These are phyloP conservation scores for Drosophila kuntzei DNA, from an alignment of 2,888 invertebrate species.

Conservation along the genomic window DNA sequence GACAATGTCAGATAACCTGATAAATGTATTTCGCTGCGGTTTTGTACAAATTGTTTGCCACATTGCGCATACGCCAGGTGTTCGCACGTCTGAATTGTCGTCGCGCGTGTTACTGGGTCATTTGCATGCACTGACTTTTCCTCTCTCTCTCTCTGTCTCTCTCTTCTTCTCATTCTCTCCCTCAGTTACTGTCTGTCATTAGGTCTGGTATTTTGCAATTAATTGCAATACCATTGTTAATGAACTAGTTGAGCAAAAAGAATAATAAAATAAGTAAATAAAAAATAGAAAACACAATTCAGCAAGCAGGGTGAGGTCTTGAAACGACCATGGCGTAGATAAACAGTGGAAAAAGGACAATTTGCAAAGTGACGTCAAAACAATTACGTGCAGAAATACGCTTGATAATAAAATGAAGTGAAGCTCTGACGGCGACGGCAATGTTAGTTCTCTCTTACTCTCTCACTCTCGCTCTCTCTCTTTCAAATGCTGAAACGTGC, in stretches of 20 bases:
- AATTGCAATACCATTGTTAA: slow-evolving; percentile 67
- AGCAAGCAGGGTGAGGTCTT: slow-evolving; percentile 34
- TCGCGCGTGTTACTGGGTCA: slow-evolving; percentile 40
- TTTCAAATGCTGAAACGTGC: slow-evolving; percentile 72
- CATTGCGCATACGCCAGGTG: slow-evolving; percentile 60
- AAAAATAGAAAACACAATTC: slow-evolving; percentile 12
- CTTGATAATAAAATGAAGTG: slow-evolving; percentile 82
- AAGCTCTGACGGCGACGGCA: slow-evolving; percentile 23
- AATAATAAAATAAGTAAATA: slow-evolving; percentile 23
- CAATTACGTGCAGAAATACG: slow-evolving; percentile 78
- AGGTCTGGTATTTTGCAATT: slow-evolving; percentile 57
- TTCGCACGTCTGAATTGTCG: slow-evolving; percentile 21
- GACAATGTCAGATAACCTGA: slow-evolving; percentile 44
- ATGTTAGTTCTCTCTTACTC: neutral
- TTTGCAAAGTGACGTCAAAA: slow-evolving; percentile 79
- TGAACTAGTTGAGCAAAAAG: slow-evolving; percentile 56
- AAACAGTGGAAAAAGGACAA: slow-evolving; percentile 63
- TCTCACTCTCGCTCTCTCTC: neutral
- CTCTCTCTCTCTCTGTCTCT: neutral
- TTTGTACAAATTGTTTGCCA: slow-evolving; percentile 49
- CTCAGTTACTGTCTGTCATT: slow-evolving; percentile 19
- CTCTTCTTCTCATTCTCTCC: neutral
- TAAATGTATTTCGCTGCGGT: slow-evolving; percentile 49
- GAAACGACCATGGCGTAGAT: slow-evolving; percentile 44
- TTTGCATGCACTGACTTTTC: slow-evolving; percentile 38